A percentile compares a stretch with the other conserved stretches of the same genome.
phyloP scores from a whole-genome alignment of 2,888 invertebrate species.

The Anarsia innoxiella region DNA sequence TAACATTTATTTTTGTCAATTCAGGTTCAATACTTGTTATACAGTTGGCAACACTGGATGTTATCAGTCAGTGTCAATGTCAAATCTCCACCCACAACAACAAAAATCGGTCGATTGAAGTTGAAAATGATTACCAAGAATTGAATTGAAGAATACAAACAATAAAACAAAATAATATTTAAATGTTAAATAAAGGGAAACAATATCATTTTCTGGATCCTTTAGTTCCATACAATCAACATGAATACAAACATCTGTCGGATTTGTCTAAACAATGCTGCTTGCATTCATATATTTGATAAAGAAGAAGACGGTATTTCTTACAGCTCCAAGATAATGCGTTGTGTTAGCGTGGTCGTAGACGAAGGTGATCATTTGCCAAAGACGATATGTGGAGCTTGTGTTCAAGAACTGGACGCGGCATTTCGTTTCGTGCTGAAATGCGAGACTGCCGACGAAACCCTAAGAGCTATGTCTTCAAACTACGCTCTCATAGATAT shows the following conservation, averaged over 20 bases:
- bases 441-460: slow-evolving; percentile 51
- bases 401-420: slow-evolving; percentile 40
- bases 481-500: not conserved
- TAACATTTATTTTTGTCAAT: too few species aligned
- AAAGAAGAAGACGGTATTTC: slow-evolving; percentile 40
- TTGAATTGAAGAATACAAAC: too few species aligned
- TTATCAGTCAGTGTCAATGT: too few species aligned
- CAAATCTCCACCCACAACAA: too few species aligned
- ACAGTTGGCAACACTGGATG: too few species aligned
- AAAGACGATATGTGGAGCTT: slow-evolving; percentile 44
- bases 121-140: too few species aligned
- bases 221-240: too few species aligned
- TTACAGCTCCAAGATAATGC: slow-evolving; percentile 47
- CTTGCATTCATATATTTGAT: slow-evolving; percentile 45
- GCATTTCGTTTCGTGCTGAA: slow-evolving; percentile 49
- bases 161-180: too few species aligned
- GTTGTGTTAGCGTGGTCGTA: slow-evolving; percentile 44
- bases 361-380: slow-evolving; percentile 53
- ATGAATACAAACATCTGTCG: slow-evolving; percentile 44
- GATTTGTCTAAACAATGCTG: slow-evolving; percentile 49
- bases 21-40: too few species aligned
- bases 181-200: too few species aligned
- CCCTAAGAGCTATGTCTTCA: slow-evolving; percentile 21
- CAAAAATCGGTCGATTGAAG: too few species aligned
- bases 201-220: not conserved